Base-by-base conservation (phyloP, 2,888 invertebrate genomes). In the Morpho helenor region DNA sequence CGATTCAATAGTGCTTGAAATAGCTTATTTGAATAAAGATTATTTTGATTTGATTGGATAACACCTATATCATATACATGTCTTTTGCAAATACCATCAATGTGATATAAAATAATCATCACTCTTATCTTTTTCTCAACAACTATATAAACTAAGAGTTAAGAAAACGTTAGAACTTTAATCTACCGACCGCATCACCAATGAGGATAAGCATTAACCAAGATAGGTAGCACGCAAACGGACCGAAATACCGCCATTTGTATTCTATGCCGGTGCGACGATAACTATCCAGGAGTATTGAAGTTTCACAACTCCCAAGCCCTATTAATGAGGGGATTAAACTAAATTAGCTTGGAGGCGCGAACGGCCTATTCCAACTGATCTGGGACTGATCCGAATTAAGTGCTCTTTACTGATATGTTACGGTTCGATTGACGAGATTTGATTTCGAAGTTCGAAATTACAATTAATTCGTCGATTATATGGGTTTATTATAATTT, bases 291-390 rank as follows among this genome's bases (percentile, higher is more conserved):
- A 44, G 57, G 75, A 76, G 76, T 73, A 79, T 79, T 71, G 74
- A 74, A 84, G 78, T 84, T 84, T 79, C 75, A 69, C 77, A 82
- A 86, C 77, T 86, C 84, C 74, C 41, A 70, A 75, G 74, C 74
- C 79, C 83, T 84, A 87, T 87, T 88, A 87, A 88, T 87, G 84
- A 77, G 74, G 71, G 42, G 82, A 87, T 88, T 86, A 81, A 82
- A 80, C 77, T 74, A 78, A 84, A 86, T 87, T 84, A 83, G 81
- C 75, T 82, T 74, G 73, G 77, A 84, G 79, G 82, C 80, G 83
- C 75, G 75, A 83, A 83, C 73, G 75, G 73, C 74, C 79, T 71
- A 73, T 77, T 77, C 70, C 65, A 61, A 59, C 31, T 31, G 31
- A 31, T 31, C 31, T 31, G 31, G 31, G 31, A 31, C 22, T 66